Percentiles rank a stretch among this genome's conserved stretches.
These are phyloP conservation scores for Laterallus jamaicensis DNA, from an alignment of 2,113 vertebrate genomes.

Conservation along the genomic window DNA sequence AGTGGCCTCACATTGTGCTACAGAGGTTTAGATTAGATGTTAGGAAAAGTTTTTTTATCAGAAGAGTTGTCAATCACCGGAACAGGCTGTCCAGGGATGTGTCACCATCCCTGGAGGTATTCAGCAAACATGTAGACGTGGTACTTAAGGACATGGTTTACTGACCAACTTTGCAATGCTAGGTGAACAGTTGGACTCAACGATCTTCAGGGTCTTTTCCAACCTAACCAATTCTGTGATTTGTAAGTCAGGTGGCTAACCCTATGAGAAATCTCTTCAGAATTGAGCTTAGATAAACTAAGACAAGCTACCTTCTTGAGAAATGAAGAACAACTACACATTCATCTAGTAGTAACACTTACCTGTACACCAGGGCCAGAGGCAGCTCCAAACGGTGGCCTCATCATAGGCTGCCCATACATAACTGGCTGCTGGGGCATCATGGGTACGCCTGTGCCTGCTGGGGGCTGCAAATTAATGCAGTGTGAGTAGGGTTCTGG, in stretches of 20 bases:
- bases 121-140: no score
- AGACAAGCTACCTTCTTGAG: not conserved
- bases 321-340: accelerated
- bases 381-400: constrained; percentile 87
- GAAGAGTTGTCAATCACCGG: no score
- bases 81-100: no score
- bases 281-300: not conserved
- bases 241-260: not conserved
- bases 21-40: no score
- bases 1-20: no score
- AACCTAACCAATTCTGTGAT: not conserved
- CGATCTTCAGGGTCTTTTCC: not conserved
- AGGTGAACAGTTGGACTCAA: not conserved
- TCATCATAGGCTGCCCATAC: constrained; percentile 97
- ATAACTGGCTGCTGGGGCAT: constrained; percentile 91
- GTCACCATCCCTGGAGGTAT: no score
- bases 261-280: not conserved
- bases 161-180: no score
- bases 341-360: accelerated
- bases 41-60: no score
- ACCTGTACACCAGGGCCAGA: constrained; percentile 87
- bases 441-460: constrained; percentile 86
- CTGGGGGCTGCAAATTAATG: constrained; percentile 77
- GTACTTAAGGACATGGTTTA: no score
- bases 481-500: not conserved